These are phyloP conservation scores for Eudemis profundana DNA, from an alignment of 2,888 invertebrate species.

Conservation along the genomic window DNA sequence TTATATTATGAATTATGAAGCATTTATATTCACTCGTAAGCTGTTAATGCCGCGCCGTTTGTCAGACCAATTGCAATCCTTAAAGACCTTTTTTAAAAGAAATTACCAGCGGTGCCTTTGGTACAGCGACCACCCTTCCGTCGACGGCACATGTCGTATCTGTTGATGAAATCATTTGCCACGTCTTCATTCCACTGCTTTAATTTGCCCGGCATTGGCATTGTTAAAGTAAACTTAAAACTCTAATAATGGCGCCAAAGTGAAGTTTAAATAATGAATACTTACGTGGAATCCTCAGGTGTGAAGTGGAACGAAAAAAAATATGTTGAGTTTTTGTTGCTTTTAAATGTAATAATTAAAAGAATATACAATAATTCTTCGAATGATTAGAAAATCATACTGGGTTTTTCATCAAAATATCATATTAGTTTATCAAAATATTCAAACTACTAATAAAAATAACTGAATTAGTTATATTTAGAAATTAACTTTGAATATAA, in stretches of 20 bases:
- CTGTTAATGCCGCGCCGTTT: constrained; percentile 77
- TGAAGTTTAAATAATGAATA: constrained; percentile 49
- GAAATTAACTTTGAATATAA: background rate
- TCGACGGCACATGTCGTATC: constrained; percentile 99
- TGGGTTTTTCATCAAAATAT: background rate
- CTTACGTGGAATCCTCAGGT: constrained; percentile 59
- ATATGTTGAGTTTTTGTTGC: constrained; percentile 44
- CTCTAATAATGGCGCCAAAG: constrained; percentile 79
- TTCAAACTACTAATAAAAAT: background rate
- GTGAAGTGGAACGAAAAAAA: constrained; percentile 45
- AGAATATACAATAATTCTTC: too few relatives aligned
- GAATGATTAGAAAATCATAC: constrained; percentile 27
- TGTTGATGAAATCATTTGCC: constrained; percentile 86
- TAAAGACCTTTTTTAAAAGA: constrained; percentile 67
- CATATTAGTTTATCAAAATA: background rate
- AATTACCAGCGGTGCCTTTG: constrained; percentile 99
- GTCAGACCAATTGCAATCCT: constrained; percentile 71
- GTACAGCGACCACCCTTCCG: constrained; percentile 98
- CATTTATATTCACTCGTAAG: constrained; percentile 77
- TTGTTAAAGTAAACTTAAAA: constrained; percentile 44
- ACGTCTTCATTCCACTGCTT: constrained; percentile 59
- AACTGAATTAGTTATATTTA: background rate
- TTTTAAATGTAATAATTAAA: too few relatives aligned
- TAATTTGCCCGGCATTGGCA: background rate
- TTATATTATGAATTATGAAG: constrained; percentile 77